Percentiles rank a stretch among this genome's conserved stretches.
These are phyloP conservation scores for Lasiurus borealis DNA, from an alignment of 2,113 vertebrate genomes.

Conservation along the genomic window DNA sequence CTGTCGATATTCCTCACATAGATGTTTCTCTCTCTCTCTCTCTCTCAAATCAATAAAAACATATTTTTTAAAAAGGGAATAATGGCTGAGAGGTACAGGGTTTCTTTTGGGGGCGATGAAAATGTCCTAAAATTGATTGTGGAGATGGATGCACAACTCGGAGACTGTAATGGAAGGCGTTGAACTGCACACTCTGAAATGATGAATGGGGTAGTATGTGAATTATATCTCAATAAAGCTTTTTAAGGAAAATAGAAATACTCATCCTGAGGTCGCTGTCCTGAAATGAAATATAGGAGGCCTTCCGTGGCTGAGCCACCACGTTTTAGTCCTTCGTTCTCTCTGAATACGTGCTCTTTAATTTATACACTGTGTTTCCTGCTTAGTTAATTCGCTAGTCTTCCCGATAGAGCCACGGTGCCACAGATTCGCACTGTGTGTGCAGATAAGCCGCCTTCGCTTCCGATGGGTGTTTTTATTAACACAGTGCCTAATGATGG, in stretches of 20 bases:
- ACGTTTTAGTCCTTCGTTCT: neutral
- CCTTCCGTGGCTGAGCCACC: neutral
- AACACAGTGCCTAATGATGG: slow-evolving; percentile 91
- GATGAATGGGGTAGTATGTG: neutral
- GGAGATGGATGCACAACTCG: neutral
- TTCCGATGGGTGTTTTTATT: slow-evolving; percentile 89
- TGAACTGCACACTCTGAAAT: neutral
- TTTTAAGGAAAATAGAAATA: neutral
- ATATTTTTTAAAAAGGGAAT: neutral
- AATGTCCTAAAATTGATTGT: neutral
- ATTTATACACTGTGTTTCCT: neutral
- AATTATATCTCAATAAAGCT: neutral
- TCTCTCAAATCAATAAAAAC: neutral
- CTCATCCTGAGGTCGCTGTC: neutral
- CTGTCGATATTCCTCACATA: neutral
- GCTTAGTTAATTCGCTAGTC: slow-evolving; percentile 55
- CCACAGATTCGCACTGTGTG: slow-evolving; percentile 83
- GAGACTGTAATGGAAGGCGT: neutral
- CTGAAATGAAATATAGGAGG: neutral
- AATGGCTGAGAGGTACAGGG: neutral
- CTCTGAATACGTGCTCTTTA: neutral
- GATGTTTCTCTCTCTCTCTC: neutral
- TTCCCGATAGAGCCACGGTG: slow-evolving; percentile 55
- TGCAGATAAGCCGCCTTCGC: slow-evolving; percentile 88
- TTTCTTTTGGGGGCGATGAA: neutral